A percentile compares a stretch with the other conserved stretches of the same genome.
phyloP scores from a whole-genome alignment of 2,888 invertebrate genomes.

The Drosophila mercatorum region DNA sequence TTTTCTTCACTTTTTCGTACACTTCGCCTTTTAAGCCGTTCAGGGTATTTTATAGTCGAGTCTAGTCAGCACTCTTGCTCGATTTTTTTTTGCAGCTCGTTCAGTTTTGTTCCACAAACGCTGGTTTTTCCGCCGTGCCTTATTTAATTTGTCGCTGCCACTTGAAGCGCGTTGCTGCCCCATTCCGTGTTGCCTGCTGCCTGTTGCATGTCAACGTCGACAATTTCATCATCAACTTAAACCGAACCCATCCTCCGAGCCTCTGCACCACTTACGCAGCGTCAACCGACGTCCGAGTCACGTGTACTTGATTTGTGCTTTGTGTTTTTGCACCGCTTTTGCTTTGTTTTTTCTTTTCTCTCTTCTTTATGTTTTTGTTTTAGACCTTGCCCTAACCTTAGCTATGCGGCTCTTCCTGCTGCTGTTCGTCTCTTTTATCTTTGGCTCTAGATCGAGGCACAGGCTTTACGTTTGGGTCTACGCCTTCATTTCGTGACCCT shows the following conservation, averaged over 20 bases:
- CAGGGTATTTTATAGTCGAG: not conserved
- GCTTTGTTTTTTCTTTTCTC: not conserved
- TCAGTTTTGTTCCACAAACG: constrained; percentile 36
- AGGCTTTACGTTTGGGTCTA: constrained; percentile 37
- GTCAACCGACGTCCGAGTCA: constrained; percentile 62
- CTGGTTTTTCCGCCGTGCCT: constrained; percentile 47
- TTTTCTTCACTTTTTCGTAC: not conserved
- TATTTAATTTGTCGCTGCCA: constrained; percentile 73
- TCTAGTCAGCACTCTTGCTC: not conserved
- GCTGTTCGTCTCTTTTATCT: constrained; percentile 59
- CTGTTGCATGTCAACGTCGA: constrained; percentile 78
- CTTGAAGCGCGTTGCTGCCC: constrained; percentile 45
- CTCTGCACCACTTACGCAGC: constrained; percentile 40
- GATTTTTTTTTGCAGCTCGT: constrained; percentile 17
- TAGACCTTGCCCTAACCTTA: constrained; percentile 12
- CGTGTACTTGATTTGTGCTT: constrained; percentile 77
- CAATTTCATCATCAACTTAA: constrained; percentile 74
- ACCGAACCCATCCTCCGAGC: constrained; percentile 17
- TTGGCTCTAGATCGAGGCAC: constrained; percentile 64
- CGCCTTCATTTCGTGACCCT: constrained; percentile 61
- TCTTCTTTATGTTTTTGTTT: constrained; percentile 9
- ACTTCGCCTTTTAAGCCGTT: not conserved
- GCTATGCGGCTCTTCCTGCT: constrained; percentile 4
- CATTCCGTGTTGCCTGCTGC: constrained; percentile 30
- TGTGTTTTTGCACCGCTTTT: constrained; percentile 46